These are phyloP conservation scores for Brachymystax lenok DNA, from an alignment of 2,797 vertebrate species.

Conservation along the genomic window DNA sequence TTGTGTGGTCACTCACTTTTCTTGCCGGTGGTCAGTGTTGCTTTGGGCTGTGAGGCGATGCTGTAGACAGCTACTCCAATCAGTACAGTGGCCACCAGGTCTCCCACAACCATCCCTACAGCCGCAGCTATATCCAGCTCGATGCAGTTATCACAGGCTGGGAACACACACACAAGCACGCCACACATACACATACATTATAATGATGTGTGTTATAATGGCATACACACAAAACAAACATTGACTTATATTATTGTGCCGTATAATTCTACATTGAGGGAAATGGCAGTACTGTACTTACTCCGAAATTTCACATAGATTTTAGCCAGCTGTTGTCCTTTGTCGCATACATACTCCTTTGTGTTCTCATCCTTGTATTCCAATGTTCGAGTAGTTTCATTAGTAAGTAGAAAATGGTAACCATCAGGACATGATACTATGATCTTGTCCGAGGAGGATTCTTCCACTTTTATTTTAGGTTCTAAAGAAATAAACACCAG, in stretches of 20 bases:
- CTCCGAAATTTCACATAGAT: slow-evolving; percentile 64
- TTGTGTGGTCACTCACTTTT: slow-evolving; percentile 53
- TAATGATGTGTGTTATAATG: not conserved
- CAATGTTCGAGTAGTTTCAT: fast-evolving
- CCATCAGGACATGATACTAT: not conserved
- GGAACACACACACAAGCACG: slow-evolving; percentile 18
- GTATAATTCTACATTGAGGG: not conserved
- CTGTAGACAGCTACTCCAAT: slow-evolving; percentile 68
- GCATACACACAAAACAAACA: not conserved
- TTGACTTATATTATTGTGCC: not conserved
- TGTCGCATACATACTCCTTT: not conserved
- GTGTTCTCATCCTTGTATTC: not conserved
- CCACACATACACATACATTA: slow-evolving; percentile 1
- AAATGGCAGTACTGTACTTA: slow-evolving; percentile 60
- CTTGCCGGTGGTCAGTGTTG: slow-evolving; percentile 22
- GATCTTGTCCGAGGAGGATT: not conserved
- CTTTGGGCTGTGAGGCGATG: slow-evolving; percentile 36
- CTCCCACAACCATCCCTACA: slow-evolving; percentile 38
- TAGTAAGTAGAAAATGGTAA: fast-evolving
- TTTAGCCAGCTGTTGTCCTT: fast-evolving
- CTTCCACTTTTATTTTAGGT: not conserved
- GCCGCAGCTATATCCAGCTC: slow-evolving; percentile 18
- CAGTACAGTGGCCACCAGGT: slow-evolving; percentile 55
- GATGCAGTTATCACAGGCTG: slow-evolving; percentile 74
- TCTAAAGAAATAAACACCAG: not conserved